Evolutionary conservation across 2,113 vertebrate species (phyloP).

Genomic region (Oenanthe melanoleuca): DNA sequence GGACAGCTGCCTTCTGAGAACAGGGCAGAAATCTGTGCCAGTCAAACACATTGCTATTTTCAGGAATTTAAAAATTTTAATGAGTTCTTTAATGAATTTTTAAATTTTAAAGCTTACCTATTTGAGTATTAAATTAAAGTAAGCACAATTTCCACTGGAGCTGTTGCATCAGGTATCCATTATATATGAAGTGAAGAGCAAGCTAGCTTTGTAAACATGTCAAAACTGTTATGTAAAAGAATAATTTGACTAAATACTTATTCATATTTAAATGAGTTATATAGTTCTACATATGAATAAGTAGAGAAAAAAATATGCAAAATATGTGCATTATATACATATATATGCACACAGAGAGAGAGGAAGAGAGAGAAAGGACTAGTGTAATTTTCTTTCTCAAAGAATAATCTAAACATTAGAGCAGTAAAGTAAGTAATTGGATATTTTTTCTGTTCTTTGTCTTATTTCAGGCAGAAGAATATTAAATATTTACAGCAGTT

Average conservation of each 20-base stretch:
- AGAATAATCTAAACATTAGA: background rate
- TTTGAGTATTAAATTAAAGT: background rate
- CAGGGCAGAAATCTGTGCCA: background rate
- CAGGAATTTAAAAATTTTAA: background rate
- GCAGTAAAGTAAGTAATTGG: background rate
- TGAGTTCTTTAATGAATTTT: background rate
- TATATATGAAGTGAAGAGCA: background rate
- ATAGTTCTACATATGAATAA: background rate
- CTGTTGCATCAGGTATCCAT: background rate
- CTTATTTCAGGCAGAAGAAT: background rate
- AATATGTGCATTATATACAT: background rate
- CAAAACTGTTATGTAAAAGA: background rate
- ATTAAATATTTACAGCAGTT: background rate
- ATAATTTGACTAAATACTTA: background rate
- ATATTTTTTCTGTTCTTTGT: background rate
- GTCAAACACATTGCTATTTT: background rate
- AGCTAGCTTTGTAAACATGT: background rate
- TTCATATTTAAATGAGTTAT: background rate
- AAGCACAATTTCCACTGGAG: background rate
- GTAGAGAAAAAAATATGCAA: background rate
- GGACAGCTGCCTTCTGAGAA: background rate
- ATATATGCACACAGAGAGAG: fast-evolving
- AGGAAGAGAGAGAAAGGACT: background rate
- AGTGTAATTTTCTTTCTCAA: background rate
- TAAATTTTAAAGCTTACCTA: background rate